Conservation (phyloP, 2,888 invertebrate genomes). For the Hyles lineata region DNA sequence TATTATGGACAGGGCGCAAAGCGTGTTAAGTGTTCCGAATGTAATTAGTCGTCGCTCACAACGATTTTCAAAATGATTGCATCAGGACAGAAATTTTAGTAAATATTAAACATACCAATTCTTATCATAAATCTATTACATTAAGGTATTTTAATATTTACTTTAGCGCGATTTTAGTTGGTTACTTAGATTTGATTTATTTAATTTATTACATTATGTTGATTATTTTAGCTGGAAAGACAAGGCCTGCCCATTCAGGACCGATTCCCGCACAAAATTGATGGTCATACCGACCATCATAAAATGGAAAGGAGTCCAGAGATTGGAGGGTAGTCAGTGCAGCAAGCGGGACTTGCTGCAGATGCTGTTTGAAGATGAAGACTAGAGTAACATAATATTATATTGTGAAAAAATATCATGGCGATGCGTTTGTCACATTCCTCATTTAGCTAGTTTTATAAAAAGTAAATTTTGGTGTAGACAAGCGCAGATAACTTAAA, state of each 20-base stretch:
- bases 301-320: constrained; percentile 91
- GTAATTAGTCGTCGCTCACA: no score
- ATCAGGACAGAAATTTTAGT: no score
- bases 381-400: constrained; percentile 54
- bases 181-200: no score
- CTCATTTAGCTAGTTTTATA: background rate
- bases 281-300: constrained; percentile 93
- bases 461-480: background rate
- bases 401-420: background rate
- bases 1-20: no score
- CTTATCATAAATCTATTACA: no score
- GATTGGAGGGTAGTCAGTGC: constrained; percentile 92
- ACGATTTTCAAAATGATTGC: no score
- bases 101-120: no score
- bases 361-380: constrained; percentile 91
- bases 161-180: no score
- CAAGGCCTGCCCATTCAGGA: constrained; percentile 91
- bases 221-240: constrained; percentile 91
- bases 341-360: constrained; percentile 89
- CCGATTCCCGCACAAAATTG: constrained; percentile 88
- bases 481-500: background rate
- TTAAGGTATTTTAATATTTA: no score
- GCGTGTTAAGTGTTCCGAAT: no score
- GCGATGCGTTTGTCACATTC: background rate
- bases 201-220: no score